Evolutionary conservation across 2,113 vertebrate species (phyloP), one percentile per base, ranked within the genome.

Genomic region (Psittacula cyanocephala): DNA sequence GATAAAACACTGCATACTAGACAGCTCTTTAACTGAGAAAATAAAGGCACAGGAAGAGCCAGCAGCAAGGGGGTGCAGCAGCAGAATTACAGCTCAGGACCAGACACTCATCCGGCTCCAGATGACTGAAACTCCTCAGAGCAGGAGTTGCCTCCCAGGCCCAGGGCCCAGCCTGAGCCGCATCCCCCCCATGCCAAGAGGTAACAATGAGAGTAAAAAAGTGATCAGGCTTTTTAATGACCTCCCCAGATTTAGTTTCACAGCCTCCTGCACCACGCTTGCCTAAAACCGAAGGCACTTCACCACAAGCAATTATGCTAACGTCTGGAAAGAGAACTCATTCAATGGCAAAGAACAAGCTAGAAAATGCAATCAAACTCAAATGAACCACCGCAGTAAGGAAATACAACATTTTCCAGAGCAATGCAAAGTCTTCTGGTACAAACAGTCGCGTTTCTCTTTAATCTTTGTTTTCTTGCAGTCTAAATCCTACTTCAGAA

Each of bases 271-370:
- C 86, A 68, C 29, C 81, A 82, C 0, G 49, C 81, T 57, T 4
- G 84, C 78, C 93, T 91, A 70, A 87, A 90, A 93, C 2, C 55
- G 72, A 89, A 92, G 82, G 92, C 57, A 78, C 72, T 95, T 88
- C 41, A 93, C 79, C 92, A 93, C 86, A 76, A 92, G 90, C 95
- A 86, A 96, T 95, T 94, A 94, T 84, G 93, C 64, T 91, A 88
- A 94, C 60, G 88, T 75, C 77, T 94, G 80, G 90, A 96, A 97
- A 94, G 72, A 94, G 86, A 92, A 81, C 80, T 57, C 86, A 95
- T 83, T 92, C 89, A 82, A 90, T 35, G 77, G 88, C 83, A 76
- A 76, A 79, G 96, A 96, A 93, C 64, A 39, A 39, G 55, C 87
- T 67, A 88, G 94, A 96, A 96, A 95, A 91, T 0, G 12, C 83